Conservation (phyloP, 2,888 invertebrate species). For the Diplazon laetatorius region DNA sequence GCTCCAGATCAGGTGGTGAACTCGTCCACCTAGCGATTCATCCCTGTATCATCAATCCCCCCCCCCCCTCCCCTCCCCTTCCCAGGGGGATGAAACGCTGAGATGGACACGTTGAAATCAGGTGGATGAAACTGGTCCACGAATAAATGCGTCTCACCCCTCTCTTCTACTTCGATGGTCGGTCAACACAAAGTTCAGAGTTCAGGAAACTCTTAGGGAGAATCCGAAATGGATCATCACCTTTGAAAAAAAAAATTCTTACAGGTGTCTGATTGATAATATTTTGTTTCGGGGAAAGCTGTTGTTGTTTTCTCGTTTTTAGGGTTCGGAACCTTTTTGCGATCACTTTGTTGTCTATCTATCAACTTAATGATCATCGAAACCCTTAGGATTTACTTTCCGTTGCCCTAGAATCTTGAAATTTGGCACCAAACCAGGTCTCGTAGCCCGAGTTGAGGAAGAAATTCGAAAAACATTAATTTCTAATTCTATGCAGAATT, state of each 20-base stretch:
- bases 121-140: conserved; percentile 50
- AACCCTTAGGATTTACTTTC: no score
- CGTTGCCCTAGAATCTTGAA: no score
- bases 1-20: conserved; percentile 81
- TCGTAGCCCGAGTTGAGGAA: no score
- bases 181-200: conserved; percentile 21
- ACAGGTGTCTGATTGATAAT: background rate
- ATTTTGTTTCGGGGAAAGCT: no score
- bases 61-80: no score
- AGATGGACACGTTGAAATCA: conserved; percentile 33
- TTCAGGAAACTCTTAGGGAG: conserved; percentile 11
- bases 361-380: no score
- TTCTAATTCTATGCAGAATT: no score
- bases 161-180: conserved; percentile 26
- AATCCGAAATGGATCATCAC: conserved; percentile 1
- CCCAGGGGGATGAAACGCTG: conserved; percentile 25
- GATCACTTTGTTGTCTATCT: no score
- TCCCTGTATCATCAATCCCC: conserved; percentile 13
- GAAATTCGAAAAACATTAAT: no score
- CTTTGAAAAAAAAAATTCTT: background rate
- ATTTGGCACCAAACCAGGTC: no score
- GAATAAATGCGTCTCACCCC: conserved; percentile 22
- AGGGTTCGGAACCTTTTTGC: no score
- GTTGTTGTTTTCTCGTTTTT: no score
- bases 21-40: conserved; percentile 76